Evolutionary conservation across 2,797 vertebrate genomes (phyloP), one percentile per base, ranked within the genome.

Genomic region (Bradypodion ventrale): DNA sequence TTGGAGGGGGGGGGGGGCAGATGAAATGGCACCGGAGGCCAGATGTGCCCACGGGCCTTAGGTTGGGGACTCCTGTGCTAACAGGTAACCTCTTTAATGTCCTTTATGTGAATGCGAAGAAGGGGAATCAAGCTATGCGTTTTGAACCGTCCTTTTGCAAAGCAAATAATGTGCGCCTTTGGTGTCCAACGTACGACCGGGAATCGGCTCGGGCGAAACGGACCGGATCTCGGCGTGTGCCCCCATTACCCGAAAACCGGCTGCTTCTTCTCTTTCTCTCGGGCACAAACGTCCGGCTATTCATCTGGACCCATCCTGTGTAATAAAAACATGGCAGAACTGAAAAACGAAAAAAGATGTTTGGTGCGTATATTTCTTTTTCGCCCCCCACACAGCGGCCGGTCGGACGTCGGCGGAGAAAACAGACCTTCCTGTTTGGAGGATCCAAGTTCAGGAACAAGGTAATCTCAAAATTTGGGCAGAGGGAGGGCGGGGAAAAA

Each of bases 271-370:
- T 81, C 56, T 19, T 25, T n/a, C 44, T 29, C 13, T 75, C 46
- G 85, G 78, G 12, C 52, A 4, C 12, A 63, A 88, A 29, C 60
- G 1, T 75, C 94, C 91, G 83, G 88, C 86, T 85, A 66, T 70
- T 89, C 92, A 88, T 91, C 84, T 87, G 91, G 90, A 85, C 92
- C 94, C 95, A 94, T 94, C 94, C 94, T 93, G 92, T 94, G 94
- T 95, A 96, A 96, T 96, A 96, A 96, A n/a, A 78, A 96, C 60
- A 80, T 83, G 86, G 93, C 94, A 91, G 93, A 93, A 80, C 92
- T 92, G 94, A 90, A 91, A 89, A 82, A 83, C 3, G 35, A 90
- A 91, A 89, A 82, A 83, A 2, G 32, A 42, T 23, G 1, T 94
- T 85, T 15, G 69, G 37, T 68, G 93, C 12, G 16, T 56, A 21